phyloP scores from a whole-genome alignment of 64 coral and sea anemone genomes.

The Anthopleura sola region DNA sequence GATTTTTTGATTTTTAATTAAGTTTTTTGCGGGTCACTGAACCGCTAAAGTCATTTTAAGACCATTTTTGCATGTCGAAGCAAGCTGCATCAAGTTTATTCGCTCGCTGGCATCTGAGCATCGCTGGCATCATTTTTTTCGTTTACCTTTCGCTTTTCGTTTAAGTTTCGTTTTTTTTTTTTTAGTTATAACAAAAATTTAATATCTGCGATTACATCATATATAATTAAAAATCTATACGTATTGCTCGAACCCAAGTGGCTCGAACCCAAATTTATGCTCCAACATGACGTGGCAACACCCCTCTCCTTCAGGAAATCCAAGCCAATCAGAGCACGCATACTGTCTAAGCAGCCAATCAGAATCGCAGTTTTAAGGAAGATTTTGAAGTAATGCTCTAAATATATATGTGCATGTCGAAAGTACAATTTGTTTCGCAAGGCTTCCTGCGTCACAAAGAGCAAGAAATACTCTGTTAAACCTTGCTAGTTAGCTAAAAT shows the following conservation, averaged over 20 bases:
- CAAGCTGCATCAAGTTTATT: background rate
- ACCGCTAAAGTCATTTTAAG: too few relatives aligned
- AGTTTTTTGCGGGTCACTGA: background rate
- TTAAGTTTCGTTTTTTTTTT: too few relatives aligned
- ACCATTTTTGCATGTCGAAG: too few relatives aligned
- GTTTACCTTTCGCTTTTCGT: too few relatives aligned
- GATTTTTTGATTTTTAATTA: background rate
- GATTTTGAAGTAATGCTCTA: constrained; percentile 8
- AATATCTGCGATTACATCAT: background rate
- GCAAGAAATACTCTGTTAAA: background rate
- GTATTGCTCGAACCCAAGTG: too few relatives aligned
- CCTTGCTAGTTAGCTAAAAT: background rate
- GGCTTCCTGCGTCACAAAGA: background rate
- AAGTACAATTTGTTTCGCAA: constrained; percentile 59
- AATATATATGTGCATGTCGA: constrained; percentile 16
- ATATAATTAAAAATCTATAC: background rate
- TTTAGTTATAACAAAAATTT: background rate
- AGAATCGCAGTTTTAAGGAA: background rate
- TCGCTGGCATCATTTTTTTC: too few relatives aligned
- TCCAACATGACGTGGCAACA: background rate
- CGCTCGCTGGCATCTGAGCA: too few relatives aligned
- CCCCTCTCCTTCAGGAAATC: background rate
- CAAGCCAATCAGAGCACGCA: background rate
- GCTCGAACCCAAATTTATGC: too few relatives aligned
- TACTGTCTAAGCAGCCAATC: constrained; percentile 13